phyloP scores from a whole-genome alignment of 1,140 invertebrate species.

The Danaus plexippus region DNA sequence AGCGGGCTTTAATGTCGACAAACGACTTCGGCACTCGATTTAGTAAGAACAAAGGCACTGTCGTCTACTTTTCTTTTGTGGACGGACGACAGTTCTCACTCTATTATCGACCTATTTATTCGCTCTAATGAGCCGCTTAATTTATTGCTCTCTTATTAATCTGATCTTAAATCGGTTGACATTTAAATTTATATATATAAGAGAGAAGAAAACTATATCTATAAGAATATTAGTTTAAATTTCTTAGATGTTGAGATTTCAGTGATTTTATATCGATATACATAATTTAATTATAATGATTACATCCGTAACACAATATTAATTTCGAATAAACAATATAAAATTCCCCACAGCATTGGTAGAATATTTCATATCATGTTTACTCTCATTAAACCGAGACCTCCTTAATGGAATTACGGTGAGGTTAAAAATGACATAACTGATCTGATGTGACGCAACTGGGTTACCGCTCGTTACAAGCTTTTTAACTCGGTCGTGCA shows the following conservation, averaged over 20 bases:
- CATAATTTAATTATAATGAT: too few relatives aligned
- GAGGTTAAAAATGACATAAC: conserved; percentile 16
- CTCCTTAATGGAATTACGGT: conserved; percentile 12
- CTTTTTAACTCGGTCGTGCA: conserved; percentile 6
- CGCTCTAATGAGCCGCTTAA: conserved; percentile 63
- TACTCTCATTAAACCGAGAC: conserved; percentile 15
- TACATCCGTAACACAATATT: conserved; percentile 1
- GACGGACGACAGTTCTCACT: conserved; percentile 53
- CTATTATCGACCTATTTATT: conserved; percentile 62
- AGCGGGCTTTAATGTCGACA: conserved; percentile 61
- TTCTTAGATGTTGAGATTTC: too few relatives aligned
- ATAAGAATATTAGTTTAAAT: too few relatives aligned
- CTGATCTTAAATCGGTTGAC: conserved; percentile 40
- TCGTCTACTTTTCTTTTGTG: conserved; percentile 60
- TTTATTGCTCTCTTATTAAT: conserved; percentile 55
- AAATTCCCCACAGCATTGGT: too few relatives aligned
- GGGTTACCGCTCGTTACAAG: conserved; percentile 13
- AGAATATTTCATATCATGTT: conserved; percentile 3
- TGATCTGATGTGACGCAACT: conserved; percentile 12
- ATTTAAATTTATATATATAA: too few relatives aligned
- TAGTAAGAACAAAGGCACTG: conserved; percentile 60
- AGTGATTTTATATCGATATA: too few relatives aligned
- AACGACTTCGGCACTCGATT: conserved; percentile 61
- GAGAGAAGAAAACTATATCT: too few relatives aligned
- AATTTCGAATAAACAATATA: not conserved